Conservation (phyloP, 2,888 invertebrate genomes). For the Nymphalis c-album region DNA sequence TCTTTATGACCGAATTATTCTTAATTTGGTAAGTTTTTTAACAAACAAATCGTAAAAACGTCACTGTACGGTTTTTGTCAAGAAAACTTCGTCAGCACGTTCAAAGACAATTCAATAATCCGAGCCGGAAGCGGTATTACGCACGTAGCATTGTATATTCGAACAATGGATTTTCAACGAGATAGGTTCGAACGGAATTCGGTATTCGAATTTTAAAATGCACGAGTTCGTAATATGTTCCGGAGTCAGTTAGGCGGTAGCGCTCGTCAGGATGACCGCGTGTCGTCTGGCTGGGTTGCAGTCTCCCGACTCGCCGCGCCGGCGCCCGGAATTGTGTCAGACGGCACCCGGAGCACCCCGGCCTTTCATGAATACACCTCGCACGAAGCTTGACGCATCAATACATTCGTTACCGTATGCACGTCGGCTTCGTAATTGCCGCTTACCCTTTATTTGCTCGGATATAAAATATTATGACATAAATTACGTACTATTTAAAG, state of each 20-base stretch:
- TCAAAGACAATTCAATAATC: slow-evolving; percentile 62
- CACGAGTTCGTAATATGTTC: slow-evolving; percentile 41
- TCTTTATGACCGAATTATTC: neutral
- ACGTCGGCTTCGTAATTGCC: slow-evolving; percentile 51
- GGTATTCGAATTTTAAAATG: slow-evolving; percentile 36
- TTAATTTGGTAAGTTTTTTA: slow-evolving; percentile 19
- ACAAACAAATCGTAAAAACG: slow-evolving; percentile 38
- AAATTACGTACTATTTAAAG: neutral
- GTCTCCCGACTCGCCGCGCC: slow-evolving; percentile 68
- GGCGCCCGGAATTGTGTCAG: slow-evolving; percentile 79
- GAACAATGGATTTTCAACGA: slow-evolving; percentile 56
- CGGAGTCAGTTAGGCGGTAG: slow-evolving; percentile 53
- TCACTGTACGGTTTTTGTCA: slow-evolving; percentile 37
- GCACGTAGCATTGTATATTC: slow-evolving; percentile 61
- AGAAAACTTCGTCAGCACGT: slow-evolving; percentile 45
- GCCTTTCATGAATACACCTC: slow-evolving; percentile 67
- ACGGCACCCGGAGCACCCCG: slow-evolving; percentile 67
- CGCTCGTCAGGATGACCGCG: slow-evolving; percentile 68
- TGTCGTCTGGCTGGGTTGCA: slow-evolving; percentile 75
- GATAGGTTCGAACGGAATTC: slow-evolving; percentile 32
- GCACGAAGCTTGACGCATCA: slow-evolving; percentile 64
- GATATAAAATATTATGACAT: neutral
- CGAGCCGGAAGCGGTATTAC: slow-evolving; percentile 59
- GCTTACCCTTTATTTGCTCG: slow-evolving; percentile 37
- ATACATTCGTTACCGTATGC: slow-evolving; percentile 62